These are phyloP conservation scores for Ceratotherium simum DNA, from an alignment of 2,113 vertebrate species.

Conservation along the genomic window DNA sequence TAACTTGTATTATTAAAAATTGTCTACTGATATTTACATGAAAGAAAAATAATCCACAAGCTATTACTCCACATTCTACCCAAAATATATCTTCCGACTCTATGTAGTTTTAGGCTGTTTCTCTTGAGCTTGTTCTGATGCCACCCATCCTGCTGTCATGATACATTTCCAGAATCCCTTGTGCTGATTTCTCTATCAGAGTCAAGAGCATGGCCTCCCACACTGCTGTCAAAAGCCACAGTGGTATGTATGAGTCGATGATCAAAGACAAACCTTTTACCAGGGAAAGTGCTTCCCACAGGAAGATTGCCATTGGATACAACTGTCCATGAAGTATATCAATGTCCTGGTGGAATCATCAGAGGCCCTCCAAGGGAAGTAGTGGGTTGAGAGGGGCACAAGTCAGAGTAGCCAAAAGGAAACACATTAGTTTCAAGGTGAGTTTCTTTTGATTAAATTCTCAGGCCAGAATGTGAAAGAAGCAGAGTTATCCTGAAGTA, in stretches of 20 bases:
- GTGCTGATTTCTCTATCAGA: neutral
- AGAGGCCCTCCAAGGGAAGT: neutral
- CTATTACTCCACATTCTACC: neutral
- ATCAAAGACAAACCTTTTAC: neutral
- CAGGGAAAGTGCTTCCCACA: neutral
- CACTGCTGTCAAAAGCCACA: neutral
- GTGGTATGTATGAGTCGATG: neutral
- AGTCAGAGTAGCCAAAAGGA: constrained; percentile 40
- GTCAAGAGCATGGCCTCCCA: neutral
- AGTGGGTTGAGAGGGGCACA: constrained; percentile 27
- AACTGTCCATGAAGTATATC: neutral
- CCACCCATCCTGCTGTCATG: neutral
- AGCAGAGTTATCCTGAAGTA: constrained; percentile 47
- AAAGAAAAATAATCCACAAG: neutral
- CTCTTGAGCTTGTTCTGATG: neutral
- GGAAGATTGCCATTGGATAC: neutral
- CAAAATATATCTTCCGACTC: neutral
- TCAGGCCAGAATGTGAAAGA: constrained; percentile 53
- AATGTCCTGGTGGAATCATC: neutral
- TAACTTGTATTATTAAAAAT: neutral
- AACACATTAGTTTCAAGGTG: neutral
- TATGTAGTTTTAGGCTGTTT: neutral
- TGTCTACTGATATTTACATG: neutral
- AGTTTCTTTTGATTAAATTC: constrained; percentile 53
- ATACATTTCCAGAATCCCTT: neutral